A percentile compares a stretch with the other conserved stretches of the same genome.
Evolutionary conservation across 1,140 invertebrate species (phyloP).

Genomic region (Drosophila ogumai): DNA sequence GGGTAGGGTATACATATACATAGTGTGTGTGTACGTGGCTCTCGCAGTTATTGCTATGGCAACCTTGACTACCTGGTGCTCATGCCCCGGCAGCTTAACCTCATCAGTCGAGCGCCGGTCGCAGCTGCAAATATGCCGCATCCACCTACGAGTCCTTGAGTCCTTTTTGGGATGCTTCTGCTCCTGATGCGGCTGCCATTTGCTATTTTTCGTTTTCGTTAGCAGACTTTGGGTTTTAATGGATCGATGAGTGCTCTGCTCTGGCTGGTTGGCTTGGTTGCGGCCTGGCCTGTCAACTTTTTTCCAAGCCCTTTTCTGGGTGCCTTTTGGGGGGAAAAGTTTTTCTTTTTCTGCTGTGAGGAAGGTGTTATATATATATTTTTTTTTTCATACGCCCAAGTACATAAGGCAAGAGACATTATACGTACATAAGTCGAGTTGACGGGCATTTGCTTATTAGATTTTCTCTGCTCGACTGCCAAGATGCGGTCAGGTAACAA

Average conservation of each 20-base stretch:
- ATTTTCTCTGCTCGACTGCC: constrained; percentile 52
- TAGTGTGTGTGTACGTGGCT: constrained; percentile 1
- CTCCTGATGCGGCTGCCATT: constrained; percentile 39
- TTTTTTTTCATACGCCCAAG: neutral
- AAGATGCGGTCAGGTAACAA: constrained; percentile 59
- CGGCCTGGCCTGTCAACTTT: constrained; percentile 47
- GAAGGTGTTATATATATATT: neutral
- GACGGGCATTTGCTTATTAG: constrained; percentile 72
- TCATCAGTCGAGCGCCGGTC: constrained; percentile 38
- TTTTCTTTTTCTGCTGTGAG: constrained; percentile 32
- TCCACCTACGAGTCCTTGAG: constrained; percentile 64
- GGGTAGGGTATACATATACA: neutral
- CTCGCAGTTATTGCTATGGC: constrained; percentile 76
- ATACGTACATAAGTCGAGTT: constrained; percentile 25
- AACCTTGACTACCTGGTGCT: constrained; percentile 81
- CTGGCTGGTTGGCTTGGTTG: constrained; percentile 45
- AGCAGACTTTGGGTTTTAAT: constrained; percentile 82
- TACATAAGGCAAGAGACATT: constrained; percentile 15
- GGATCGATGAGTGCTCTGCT: constrained; percentile 73
- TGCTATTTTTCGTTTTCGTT: constrained; percentile 61
- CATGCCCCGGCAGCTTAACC: constrained; percentile 71
- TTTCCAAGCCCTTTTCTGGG: constrained; percentile 19
- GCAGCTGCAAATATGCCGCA: constrained; percentile 62
- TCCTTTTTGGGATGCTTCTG: constrained; percentile 47
- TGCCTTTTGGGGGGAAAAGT: constrained; percentile 15